phyloP scores from a whole-genome alignment of 2,797 vertebrate species.

The Leptoclinus maculatus region DNA sequence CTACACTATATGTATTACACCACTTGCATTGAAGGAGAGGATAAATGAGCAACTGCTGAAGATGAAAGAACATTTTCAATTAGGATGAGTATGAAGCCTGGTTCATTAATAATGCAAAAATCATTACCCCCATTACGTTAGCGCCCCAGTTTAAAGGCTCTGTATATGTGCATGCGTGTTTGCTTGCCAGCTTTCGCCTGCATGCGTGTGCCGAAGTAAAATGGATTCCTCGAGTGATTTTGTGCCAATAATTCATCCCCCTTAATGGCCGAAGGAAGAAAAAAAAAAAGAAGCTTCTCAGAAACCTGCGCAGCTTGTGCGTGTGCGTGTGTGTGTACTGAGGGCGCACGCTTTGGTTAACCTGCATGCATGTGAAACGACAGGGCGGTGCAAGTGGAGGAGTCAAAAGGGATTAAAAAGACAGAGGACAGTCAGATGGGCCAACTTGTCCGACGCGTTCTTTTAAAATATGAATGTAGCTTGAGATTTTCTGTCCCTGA shows the following conservation, averaged over 20 bases:
- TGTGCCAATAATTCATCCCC: conserved; percentile 60
- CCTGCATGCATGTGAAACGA: conserved; percentile 28
- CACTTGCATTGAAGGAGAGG: conserved; percentile 34
- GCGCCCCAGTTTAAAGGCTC: conserved; percentile 73
- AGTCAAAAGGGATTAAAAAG: conserved; percentile 46
- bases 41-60: conserved; percentile 67
- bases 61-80: conserved; percentile 80
- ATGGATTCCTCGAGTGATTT: conserved; percentile 60
- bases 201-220: conserved; percentile 43
- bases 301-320: conserved; percentile 31
- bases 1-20: conserved; percentile 43
- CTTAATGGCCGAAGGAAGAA: conserved; percentile 37
- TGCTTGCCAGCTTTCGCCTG: conserved; percentile 38
- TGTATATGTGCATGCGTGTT: conserved; percentile 40
- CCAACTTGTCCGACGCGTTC: conserved; percentile 57
- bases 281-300: conserved; percentile 28
- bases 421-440: conserved; percentile 56
- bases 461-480: conserved; percentile 78
- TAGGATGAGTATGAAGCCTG: conserved; percentile 71
- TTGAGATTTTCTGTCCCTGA: conserved; percentile 74
- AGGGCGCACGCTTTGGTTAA: conserved; percentile 25
- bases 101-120: conserved; percentile 81
- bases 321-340: conserved; percentile 13
- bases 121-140: conserved; percentile 77
- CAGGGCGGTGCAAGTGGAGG: conserved; percentile 12